phyloP scores from a whole-genome alignment of 2,113 vertebrate genomes.

The Rhinoderma darwinii region DNA sequence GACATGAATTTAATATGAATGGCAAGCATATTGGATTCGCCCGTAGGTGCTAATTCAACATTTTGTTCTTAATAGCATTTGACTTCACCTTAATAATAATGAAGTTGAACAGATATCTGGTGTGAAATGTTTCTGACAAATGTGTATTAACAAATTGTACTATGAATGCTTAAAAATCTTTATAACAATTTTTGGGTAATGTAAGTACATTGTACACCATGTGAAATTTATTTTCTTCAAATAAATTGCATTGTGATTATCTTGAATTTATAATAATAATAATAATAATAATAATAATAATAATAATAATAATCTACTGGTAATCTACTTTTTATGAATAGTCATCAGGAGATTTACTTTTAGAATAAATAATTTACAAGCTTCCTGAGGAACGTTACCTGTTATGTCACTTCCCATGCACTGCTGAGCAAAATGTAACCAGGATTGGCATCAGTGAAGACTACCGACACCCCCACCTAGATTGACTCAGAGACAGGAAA shows the following conservation, averaged over 20 bases:
- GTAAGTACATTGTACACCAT: not conserved
- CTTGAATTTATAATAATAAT: not conserved
- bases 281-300: too few species aligned
- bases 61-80: constrained; percentile 57
- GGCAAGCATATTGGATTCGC: constrained; percentile 58
- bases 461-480: too few species aligned
- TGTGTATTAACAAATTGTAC: not conserved
- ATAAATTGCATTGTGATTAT: not conserved
- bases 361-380: not conserved
- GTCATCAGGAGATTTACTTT: not conserved
- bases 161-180: not conserved
- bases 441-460: too few species aligned
- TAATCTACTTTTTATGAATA: not conserved
- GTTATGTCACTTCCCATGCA: not conserved
- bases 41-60: constrained; percentile 55
- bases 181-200: not conserved
- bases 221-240: not conserved
- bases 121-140: constrained; percentile 10
- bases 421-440: not conserved
- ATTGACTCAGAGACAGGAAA: too few species aligned
- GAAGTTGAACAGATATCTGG: constrained; percentile 40
- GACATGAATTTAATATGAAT: constrained; percentile 59
- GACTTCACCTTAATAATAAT: constrained; percentile 53
- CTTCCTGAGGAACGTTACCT: not conserved
- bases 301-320: too few species aligned